A percentile compares a stretch with the other conserved stretches of the same genome.
These are phyloP conservation scores for Cheilosia variabilis DNA, from an alignment of 2,888 invertebrate genomes.

Conservation along the genomic window DNA sequence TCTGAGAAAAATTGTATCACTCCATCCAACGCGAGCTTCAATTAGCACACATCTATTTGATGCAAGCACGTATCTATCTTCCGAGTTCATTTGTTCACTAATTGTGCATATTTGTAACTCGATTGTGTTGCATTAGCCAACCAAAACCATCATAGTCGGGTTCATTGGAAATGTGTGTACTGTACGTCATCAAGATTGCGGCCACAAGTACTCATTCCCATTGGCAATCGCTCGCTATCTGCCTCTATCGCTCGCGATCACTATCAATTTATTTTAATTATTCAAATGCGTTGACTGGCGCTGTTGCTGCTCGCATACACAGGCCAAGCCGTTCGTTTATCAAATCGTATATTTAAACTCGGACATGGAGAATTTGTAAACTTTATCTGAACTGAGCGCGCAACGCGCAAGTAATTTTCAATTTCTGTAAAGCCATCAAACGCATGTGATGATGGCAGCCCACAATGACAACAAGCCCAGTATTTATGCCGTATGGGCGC, in stretches of 20 bases:
- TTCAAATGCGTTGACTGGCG: conserved; percentile 59
- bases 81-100: conserved; percentile 11
- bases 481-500: conserved; percentile 33
- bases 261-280: conserved; percentile 73
- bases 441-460: not conserved
- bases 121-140: conserved; percentile 10
- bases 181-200: conserved; percentile 43
- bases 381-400: conserved; percentile 39
- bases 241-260: conserved; percentile 24
- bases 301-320: not conserved
- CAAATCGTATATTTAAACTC: conserved; percentile 50
- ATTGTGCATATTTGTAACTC: conserved; percentile 23
- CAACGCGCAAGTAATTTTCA: conserved; percentile 41
- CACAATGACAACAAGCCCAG: not conserved
- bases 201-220: conserved; percentile 31
- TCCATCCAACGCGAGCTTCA: not conserved
- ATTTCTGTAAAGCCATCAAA: not conserved
- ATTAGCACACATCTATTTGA: conserved; percentile 19
- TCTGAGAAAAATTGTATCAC: conserved; percentile 4
- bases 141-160: not conserved
- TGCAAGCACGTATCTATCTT: not conserved
- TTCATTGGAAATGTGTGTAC: not conserved
- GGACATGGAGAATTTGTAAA: conserved; percentile 49
- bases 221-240: conserved; percentile 30
- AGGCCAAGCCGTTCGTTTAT: conserved; percentile 26